Conservation (phyloP, 2,113 vertebrate genomes). For the Myanophis thanlyinensis region DNA sequence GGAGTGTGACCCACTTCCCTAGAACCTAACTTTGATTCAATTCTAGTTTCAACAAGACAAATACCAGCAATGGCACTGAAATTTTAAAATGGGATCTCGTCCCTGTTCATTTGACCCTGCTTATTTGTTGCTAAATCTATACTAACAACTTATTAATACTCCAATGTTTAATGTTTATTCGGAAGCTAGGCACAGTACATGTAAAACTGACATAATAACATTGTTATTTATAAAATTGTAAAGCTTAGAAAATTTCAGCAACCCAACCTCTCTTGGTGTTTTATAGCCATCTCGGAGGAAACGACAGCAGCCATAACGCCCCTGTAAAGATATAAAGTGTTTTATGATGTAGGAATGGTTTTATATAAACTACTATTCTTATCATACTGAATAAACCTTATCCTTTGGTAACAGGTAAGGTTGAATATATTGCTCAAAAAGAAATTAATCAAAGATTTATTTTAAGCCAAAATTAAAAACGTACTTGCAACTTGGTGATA, state of each 20-base stretch:
- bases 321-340: constrained; percentile 70
- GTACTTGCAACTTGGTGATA: constrained; percentile 92
- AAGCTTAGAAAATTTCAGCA: constrained; percentile 23
- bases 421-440: background rate
- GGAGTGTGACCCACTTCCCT: background rate
- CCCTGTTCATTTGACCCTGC: background rate
- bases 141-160: background rate
- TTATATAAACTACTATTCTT: background rate
- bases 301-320: constrained; percentile 94
- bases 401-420: background rate
- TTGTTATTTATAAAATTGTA: background rate
- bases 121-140: background rate
- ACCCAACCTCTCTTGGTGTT: constrained; percentile 91
- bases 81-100: background rate
- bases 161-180: background rate
- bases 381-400: background rate
- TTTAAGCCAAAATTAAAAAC: constrained; percentile 23
- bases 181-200: background rate
- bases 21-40: background rate
- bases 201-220: background rate
- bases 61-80: background rate
- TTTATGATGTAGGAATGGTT: background rate
- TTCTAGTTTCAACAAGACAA: background rate
- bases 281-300: constrained; percentile 96
- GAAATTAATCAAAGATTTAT: background rate